These are phyloP conservation scores for Micronisus gabar DNA, from an alignment of 2,113 vertebrate genomes.

Conservation along the genomic window DNA sequence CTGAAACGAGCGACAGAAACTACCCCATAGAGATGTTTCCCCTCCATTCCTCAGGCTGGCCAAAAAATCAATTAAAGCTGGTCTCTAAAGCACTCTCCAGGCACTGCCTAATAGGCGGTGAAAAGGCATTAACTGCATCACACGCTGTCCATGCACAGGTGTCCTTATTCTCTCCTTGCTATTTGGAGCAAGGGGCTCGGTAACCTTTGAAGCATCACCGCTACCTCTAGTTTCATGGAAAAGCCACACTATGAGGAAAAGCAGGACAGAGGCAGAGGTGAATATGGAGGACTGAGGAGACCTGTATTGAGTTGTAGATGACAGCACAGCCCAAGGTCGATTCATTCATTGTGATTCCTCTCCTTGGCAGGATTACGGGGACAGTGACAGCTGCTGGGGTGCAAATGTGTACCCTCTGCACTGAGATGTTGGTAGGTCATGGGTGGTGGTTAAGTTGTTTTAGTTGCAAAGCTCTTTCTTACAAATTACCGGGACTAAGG, in stretches of 20 bases:
- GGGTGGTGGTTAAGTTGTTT: background rate
- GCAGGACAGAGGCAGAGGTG: background rate
- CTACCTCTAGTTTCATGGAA: background rate
- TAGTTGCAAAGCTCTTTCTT: background rate
- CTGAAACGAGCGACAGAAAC: background rate
- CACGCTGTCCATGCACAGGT: background rate
- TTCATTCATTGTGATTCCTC: background rate
- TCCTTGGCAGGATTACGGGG: background rate
- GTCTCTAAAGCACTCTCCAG: background rate
- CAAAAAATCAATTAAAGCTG: background rate
- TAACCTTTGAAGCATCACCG: background rate
- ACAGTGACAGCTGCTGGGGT: background rate
- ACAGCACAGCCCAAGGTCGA: background rate
- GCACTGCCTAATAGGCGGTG: background rate
- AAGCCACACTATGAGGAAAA: background rate
- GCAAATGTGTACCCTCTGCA: background rate
- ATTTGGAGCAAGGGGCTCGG: accelerated
- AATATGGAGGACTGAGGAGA: background rate
- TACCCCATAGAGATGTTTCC: background rate
- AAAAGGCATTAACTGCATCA: background rate
- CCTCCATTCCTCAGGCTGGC: background rate
- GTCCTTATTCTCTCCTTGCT: background rate
- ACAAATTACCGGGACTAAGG: background rate
- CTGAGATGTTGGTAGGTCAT: background rate
- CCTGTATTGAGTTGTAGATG: background rate